Evolutionary conservation across 2,888 invertebrate species (phyloP).

Genomic region (Chrysodeixis includens): DNA sequence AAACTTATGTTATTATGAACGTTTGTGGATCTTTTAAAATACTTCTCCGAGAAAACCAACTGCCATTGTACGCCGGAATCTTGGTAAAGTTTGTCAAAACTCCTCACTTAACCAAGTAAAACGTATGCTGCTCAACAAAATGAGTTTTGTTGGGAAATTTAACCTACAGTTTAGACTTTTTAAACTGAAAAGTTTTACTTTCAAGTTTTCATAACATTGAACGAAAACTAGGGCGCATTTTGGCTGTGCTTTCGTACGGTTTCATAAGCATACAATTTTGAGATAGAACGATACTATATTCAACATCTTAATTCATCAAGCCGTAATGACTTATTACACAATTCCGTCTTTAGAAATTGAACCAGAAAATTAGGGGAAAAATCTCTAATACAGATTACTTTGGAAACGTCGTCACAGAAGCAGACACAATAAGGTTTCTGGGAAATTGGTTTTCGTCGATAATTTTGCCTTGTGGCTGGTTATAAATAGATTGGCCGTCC

Average conservation of each 20-base stretch:
- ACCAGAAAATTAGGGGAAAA: background rate
- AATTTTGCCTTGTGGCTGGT: background rate
- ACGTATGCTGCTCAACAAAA: slow-evolving; percentile 28
- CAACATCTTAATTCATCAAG: background rate
- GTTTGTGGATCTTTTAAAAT: slow-evolving; percentile 19
- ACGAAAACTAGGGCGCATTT: background rate
- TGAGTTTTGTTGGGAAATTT: slow-evolving; percentile 19
- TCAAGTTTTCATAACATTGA: background rate
- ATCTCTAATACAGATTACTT: background rate
- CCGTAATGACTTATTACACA: background rate
- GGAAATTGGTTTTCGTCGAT: background rate
- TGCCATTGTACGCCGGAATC: slow-evolving; percentile 23
- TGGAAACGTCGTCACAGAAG: background rate
- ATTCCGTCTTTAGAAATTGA: background rate
- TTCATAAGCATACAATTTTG: background rate
- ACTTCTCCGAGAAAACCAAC: slow-evolving; percentile 24
- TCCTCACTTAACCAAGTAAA: slow-evolving; percentile 39
- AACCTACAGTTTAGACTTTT: background rate
- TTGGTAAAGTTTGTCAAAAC: slow-evolving; percentile 38
- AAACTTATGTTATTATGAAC: slow-evolving; percentile 25
- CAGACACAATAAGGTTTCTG: background rate
- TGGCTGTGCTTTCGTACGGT: background rate
- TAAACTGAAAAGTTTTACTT: background rate
- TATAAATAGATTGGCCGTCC: background rate
- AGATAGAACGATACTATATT: background rate